These are phyloP conservation scores for Diplogasteroides magnus DNA, from an alignment of 1,140 invertebrate genomes.

Conservation along the genomic window DNA sequence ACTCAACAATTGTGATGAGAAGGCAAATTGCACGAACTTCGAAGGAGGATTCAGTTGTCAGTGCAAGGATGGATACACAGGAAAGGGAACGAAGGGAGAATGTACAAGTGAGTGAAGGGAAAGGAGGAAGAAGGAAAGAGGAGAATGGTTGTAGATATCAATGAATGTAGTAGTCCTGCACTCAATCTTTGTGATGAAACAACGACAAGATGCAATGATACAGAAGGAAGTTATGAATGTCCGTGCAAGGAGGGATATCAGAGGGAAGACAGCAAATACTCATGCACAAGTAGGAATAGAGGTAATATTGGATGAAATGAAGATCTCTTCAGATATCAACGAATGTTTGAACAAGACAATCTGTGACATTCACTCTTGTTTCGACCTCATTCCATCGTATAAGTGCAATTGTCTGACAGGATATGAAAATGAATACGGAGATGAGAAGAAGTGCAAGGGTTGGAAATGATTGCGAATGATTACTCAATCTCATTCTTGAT, in stretches of 20 bases:
- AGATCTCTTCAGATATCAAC: neutral
- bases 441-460: neutral
- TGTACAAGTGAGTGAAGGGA: neutral
- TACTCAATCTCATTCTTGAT: neutral
- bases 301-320: neutral
- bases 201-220: neutral
- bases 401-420: neutral
- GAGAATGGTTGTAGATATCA: neutral
- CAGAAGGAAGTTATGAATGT: neutral
- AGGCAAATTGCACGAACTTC: neutral
- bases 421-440: neutral
- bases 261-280: neutral
- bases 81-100: neutral
- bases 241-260: neutral
- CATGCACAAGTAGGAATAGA: neutral
- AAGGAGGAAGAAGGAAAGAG: neutral
- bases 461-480: neutral
- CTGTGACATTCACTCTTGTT: neutral
- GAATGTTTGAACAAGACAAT: neutral
- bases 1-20: slow-evolving; percentile 1
- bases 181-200: neutral
- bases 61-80: neutral
- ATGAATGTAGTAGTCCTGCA: neutral
- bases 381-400: neutral
- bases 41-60: neutral